phyloP scores from a whole-genome alignment of 2,797 vertebrate species.

The Manis crassicaudata region DNA sequence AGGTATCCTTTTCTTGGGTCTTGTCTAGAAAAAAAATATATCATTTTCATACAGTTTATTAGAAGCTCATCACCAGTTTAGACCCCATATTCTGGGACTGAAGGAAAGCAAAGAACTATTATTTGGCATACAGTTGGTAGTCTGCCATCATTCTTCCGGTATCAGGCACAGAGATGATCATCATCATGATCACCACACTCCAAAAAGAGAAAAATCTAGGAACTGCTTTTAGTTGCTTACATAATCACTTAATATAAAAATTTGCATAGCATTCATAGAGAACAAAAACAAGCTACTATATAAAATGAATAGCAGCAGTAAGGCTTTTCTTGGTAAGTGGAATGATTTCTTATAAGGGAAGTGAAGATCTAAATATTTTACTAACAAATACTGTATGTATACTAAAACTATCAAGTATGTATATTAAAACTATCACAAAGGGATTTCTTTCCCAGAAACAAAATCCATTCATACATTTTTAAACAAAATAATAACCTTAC shows the following conservation, averaged over 20 bases:
- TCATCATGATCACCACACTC: not conserved
- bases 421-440: not conserved
- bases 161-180: not conserved
- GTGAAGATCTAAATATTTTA: not conserved
- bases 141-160: not conserved
- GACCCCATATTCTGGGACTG: not conserved
- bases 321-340: not conserved
- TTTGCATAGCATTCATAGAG: not conserved
- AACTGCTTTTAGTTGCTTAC: constrained; percentile 1
- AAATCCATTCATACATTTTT: constrained; percentile 14
- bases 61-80: constrained; percentile 18
- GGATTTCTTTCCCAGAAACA: not conserved
- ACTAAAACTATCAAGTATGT: not conserved
- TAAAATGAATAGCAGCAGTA: not conserved
- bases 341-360: not conserved
- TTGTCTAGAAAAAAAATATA: not conserved
- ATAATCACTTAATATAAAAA: constrained; percentile 44
- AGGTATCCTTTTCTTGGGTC: not conserved
- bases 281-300: constrained; percentile 31
- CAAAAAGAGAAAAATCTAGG: not conserved
- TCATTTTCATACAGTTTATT: not conserved
- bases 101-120: not conserved
- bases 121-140: not conserved
- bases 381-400: not conserved
- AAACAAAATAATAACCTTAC: constrained; percentile 6